phyloP scores from a whole-genome alignment of 2,113 vertebrate species.

The Serilophus lunatus region DNA sequence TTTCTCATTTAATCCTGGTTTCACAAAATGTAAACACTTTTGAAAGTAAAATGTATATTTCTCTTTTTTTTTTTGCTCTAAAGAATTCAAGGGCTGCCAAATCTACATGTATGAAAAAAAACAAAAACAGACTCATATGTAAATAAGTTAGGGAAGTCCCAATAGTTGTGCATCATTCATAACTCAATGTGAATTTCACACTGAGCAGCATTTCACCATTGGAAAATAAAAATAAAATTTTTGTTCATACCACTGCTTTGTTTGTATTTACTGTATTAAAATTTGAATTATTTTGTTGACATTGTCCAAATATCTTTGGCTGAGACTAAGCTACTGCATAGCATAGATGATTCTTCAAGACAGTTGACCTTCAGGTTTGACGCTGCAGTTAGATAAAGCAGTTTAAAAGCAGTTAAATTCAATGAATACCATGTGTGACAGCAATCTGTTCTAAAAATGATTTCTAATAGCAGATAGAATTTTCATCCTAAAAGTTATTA shows the following conservation, averaged over 20 bases:
- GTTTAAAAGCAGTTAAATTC: neutral
- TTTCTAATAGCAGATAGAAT: neutral
- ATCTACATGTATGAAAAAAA: constrained; percentile 45
- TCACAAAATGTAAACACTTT: constrained; percentile 65
- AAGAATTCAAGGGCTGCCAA: constrained; percentile 69
- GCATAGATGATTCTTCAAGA: neutral
- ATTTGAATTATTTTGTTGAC: neutral
- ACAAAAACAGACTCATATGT: constrained; percentile 32
- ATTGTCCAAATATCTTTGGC: neutral
- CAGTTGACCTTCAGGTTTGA: neutral
- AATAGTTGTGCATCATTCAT: constrained; percentile 69
- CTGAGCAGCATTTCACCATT: constrained; percentile 70
- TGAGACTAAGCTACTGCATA: neutral
- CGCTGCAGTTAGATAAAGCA: neutral
- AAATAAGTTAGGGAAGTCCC: constrained; percentile 69
- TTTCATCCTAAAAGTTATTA: neutral
- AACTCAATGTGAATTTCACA: constrained; percentile 74
- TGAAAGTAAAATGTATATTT: constrained; percentile 38
- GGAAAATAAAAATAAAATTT: constrained; percentile 74
- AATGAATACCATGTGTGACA: neutral
- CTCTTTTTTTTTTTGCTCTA: constrained; percentile 61
- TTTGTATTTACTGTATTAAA: constrained; percentile 64
- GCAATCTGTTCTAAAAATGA: neutral
- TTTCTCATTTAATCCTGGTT: constrained; percentile 55
- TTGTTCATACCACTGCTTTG: constrained; percentile 69